Conservation (phyloP, 2,888 invertebrate genomes). For the Drosophila subsilvestris region DNA sequence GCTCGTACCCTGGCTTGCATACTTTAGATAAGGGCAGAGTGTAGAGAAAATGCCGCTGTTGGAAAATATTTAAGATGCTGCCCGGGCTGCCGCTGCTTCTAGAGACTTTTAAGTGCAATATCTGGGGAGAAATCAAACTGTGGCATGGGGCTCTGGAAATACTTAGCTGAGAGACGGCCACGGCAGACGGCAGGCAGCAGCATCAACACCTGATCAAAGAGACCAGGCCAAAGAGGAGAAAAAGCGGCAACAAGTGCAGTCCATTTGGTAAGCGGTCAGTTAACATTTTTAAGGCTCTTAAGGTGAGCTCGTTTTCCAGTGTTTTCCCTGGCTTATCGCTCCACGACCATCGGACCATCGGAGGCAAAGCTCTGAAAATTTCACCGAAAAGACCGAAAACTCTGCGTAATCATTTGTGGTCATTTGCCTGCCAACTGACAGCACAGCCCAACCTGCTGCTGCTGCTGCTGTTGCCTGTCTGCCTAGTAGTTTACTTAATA, state of each 20-base stretch:
- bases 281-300: slow-evolving; percentile 44
- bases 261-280: slow-evolving; percentile 42
- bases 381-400: slow-evolving; percentile 52
- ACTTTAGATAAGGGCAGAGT: slow-evolving; percentile 74
- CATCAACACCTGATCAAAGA: slow-evolving; percentile 83
- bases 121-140: slow-evolving; percentile 70
- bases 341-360: slow-evolving; percentile 52
- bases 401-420: slow-evolving; percentile 75
- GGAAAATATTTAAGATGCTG: slow-evolving; percentile 74
- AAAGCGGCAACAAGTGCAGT: slow-evolving; percentile 67
- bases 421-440: slow-evolving; percentile 63
- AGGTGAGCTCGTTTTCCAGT: slow-evolving; percentile 72
- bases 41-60: slow-evolving; percentile 62
- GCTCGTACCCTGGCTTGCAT: slow-evolving; percentile 46
- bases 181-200: slow-evolving; percentile 37
- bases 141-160: slow-evolving; percentile 51
- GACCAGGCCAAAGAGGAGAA: slow-evolving; percentile 65
- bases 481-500: slow-evolving; percentile 67
- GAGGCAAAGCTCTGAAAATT: slow-evolving; percentile 48
- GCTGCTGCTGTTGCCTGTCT: slow-evolving; percentile 6
- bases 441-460: slow-evolving; percentile 26
- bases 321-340: slow-evolving; percentile 64
- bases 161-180: slow-evolving; percentile 11
- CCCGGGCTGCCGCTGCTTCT: slow-evolving; percentile 37
- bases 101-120: slow-evolving; percentile 72